Evolutionary conservation across 2,113 vertebrate species (phyloP).

Genomic region (Desmodus rotundus): DNA sequence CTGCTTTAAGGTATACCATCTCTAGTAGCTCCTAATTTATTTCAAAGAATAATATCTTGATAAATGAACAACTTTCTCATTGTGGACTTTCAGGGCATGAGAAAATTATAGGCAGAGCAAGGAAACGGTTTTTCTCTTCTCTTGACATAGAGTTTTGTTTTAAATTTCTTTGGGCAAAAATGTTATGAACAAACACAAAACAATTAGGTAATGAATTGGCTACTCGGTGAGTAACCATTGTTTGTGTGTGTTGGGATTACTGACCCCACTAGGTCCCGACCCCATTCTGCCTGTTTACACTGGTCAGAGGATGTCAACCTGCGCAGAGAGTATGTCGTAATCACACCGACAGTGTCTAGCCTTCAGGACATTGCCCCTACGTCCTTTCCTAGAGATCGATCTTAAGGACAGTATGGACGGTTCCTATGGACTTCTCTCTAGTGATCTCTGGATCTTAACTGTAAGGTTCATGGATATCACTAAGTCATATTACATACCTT

Average conservation of each 20-base stretch:
- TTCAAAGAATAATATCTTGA: background rate
- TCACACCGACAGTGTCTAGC: no score
- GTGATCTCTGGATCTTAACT: background rate
- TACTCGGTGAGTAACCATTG: background rate
- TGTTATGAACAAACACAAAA: background rate
- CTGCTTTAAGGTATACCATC: background rate
- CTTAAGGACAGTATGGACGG: background rate
- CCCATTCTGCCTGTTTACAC: no score
- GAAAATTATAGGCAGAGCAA: background rate
- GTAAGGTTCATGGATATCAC: background rate
- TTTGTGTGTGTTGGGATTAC: background rate
- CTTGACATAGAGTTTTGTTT: background rate
- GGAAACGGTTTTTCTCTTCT: background rate
- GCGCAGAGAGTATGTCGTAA: background rate
- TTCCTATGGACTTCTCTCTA: background rate
- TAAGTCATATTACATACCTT: background rate
- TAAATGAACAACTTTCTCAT: background rate
- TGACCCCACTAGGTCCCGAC: fast-evolving
- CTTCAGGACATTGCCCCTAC: background rate
- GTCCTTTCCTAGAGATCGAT: background rate
- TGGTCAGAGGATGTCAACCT: background rate
- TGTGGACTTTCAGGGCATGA: background rate
- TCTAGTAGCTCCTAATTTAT: background rate
- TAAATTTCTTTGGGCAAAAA: background rate
- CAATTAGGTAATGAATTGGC: background rate